Evolutionary conservation across 1,140 invertebrate genomes (phyloP).

Genomic region (Eueides isabella): DNA sequence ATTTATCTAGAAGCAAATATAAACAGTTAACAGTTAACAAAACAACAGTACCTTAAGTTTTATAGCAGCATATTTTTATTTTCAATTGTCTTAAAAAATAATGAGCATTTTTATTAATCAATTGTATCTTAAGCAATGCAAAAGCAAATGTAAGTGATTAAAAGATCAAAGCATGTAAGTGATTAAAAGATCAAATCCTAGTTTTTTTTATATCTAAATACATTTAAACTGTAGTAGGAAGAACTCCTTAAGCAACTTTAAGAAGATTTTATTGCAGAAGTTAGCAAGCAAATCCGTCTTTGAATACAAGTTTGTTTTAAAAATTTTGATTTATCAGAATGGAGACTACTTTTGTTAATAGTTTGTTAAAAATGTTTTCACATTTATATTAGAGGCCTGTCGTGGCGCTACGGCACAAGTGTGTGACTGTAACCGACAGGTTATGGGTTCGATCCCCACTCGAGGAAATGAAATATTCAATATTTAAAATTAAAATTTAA

Average conservation of each 20-base stretch:
- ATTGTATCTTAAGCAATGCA: background rate
- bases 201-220: slow-evolving; percentile 45
- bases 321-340: slow-evolving; percentile 29
- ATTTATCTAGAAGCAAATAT: no score
- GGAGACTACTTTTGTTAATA: slow-evolving; percentile 14
- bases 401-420: no score
- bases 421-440: no score
- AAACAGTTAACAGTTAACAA: no score
- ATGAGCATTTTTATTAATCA: background rate
- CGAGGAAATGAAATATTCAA: no score
- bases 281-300: slow-evolving; percentile 49
- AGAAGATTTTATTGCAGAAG: slow-evolving; percentile 44
- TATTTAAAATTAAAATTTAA: no score
- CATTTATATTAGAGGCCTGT: no score
- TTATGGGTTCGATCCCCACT: no score
- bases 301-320: slow-evolving; percentile 40
- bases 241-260: slow-evolving; percentile 53
- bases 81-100: no score
- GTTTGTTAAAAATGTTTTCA: background rate
- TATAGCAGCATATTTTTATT: background rate
- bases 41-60: no score
- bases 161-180: slow-evolving; percentile 25
- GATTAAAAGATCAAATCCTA: slow-evolving; percentile 32
- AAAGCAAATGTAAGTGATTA: slow-evolving; percentile 21
- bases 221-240: slow-evolving; percentile 43